Percentiles rank a stretch among this genome's conserved stretches.
Evolutionary conservation across 2,888 invertebrate genomes (phyloP).

Genomic region (Agrochola lychnidis): DNA sequence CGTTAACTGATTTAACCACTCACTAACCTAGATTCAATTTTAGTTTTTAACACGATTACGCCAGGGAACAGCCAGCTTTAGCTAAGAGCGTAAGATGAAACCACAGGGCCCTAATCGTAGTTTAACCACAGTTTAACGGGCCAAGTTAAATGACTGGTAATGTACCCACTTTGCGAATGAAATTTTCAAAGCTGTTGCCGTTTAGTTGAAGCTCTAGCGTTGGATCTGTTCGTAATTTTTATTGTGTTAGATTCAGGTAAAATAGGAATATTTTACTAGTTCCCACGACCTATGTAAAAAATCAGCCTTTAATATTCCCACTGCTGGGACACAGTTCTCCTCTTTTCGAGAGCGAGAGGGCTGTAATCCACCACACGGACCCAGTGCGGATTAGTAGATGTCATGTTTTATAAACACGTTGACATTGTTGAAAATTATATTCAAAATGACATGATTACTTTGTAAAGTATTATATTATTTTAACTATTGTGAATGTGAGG

Average conservation of each 20-base stretch:
- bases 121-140: conserved; percentile 79
- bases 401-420: no score
- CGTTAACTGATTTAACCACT: conserved; percentile 33
- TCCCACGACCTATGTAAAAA: background rate
- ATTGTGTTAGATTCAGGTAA: background rate
- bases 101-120: conserved; percentile 74
- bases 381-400: no score
- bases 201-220: conserved; percentile 14
- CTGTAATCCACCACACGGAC: no score
- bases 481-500: no score
- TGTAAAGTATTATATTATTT: no score
- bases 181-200: conserved; percentile 56
- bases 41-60: conserved; percentile 60
- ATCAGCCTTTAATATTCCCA: no score
- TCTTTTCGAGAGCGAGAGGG: no score
- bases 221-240: background rate
- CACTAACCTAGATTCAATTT: conserved; percentile 56
- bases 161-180: conserved; percentile 82
- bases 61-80: conserved; percentile 48
- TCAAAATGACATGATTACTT: no score
- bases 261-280: background rate
- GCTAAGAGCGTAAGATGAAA: conserved; percentile 64
- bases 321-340: no score
- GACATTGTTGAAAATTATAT: no score
- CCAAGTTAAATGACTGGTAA: conserved; percentile 83